phyloP scores from a whole-genome alignment of 2,797 vertebrate genomes.

The Pachyuromys duprasi region DNA sequence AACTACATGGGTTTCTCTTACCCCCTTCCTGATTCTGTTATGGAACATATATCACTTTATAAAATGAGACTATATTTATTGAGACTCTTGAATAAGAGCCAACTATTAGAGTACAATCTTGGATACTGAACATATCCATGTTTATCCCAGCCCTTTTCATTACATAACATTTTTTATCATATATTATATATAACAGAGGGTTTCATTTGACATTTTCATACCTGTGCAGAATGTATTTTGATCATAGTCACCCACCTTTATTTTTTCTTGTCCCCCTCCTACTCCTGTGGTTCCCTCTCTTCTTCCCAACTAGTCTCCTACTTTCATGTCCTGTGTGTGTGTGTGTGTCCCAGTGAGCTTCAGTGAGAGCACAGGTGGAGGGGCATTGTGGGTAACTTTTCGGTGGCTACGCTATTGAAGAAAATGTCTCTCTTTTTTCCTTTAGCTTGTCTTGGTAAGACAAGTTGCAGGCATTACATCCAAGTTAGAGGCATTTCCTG shows the following conservation, averaged over 20 bases:
- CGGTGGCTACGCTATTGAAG: neutral
- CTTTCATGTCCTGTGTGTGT: neutral
- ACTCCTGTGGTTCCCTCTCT: neutral
- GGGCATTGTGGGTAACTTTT: neutral
- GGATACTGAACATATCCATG: neutral
- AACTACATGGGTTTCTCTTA: neutral
- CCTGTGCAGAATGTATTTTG: neutral
- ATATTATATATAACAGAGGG: neutral
- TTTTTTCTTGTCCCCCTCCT: neutral
- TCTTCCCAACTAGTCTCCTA: neutral
- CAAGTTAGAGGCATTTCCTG: neutral
- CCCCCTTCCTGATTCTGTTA: neutral
- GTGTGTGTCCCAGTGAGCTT: neutral
- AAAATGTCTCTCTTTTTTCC: neutral
- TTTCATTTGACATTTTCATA: neutral
- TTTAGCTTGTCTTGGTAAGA: constrained; percentile 28
- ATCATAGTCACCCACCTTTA: too few relatives aligned
- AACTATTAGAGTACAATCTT: neutral
- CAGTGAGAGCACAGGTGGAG: neutral
- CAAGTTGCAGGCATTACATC: too few relatives aligned
- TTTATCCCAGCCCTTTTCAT: neutral
- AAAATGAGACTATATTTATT: neutral
- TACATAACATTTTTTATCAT: neutral
- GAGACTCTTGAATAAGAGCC: neutral
- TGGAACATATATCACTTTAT: neutral